Base-by-base conservation (phyloP, 1,140 invertebrate species). In the Pseudomyrmex pallidus region DNA sequence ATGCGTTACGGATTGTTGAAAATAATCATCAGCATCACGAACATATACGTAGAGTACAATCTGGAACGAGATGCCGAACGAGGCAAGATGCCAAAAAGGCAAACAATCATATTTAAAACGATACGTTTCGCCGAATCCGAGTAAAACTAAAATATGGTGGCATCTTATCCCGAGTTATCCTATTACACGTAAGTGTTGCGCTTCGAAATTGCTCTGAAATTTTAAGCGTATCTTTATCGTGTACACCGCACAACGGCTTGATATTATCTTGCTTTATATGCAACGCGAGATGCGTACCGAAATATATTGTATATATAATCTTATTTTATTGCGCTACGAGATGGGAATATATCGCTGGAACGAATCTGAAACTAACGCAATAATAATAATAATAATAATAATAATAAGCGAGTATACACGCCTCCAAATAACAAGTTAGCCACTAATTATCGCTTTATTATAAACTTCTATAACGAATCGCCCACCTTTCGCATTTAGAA, bases 361-460 rank as follows among this genome's bases (percentile, higher is more conserved):
- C 64, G 54, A 70, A 70, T 80, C 44, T 80, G 66, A 59, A 70
- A 80, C 44, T 70, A 70, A 80, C 46, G 20, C 35, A 35, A 35
- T 61, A 70, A 78, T 68, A 78, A 70, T 56, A 59, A 70, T 68
- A 78, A 70, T 56, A 59, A 70, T 22, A 25, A 25, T 59, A 70
- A 78, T 68, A 78, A 70, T 56, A 61, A 72, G 22, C 22, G 52
- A 70, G 59, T 70, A 25, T 57, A 35, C 44, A 63, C 59, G 66
- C 22, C 5, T 50, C 66, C 17, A 66, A 13, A 46, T 62, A 72
- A 80, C 54, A 80, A 80, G 72, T 72, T 80, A 80, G 52, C 20
- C 20, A 59, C 76, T 52, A 70, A 70, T 80, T 80, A 80, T 78
- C 57, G 64, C 54, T 70, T 50, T 63, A 70, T 62, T 80, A 59